A percentile compares a stretch with the other conserved stretches of the same genome.
Evolutionary conservation across 2,113 vertebrate genomes (phyloP).

Genomic region (Lonchura striata): DNA sequence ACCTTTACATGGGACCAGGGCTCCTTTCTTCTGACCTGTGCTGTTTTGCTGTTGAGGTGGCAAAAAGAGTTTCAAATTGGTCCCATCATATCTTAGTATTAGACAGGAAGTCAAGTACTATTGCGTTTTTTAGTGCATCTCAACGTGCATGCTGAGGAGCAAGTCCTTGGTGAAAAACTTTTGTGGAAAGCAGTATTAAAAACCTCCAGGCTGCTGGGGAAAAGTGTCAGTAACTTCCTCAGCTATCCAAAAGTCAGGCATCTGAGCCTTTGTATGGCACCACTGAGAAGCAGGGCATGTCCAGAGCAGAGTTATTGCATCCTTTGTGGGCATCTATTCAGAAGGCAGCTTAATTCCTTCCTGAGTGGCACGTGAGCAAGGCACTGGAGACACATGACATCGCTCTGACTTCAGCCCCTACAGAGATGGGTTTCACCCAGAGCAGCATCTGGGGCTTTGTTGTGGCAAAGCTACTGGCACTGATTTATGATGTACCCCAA

Average conservation of each 20-base stretch:
- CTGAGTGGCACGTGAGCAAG: not conserved
- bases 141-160: fast-evolving
- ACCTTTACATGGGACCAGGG: not conserved
- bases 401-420: not conserved
- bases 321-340: not conserved
- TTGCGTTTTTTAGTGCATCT: not conserved
- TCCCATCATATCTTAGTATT: not conserved
- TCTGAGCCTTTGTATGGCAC: not conserved
- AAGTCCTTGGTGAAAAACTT: not conserved
- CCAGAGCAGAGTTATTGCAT: not conserved
- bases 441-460: not conserved
- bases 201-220: not conserved
- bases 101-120: not conserved
- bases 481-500: not conserved
- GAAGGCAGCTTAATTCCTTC: not conserved
- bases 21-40: not conserved
- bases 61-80: not conserved
- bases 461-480: not conserved
- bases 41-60: not conserved
- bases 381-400: not conserved
- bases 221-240: not conserved
- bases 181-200: not conserved
- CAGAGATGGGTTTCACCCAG: not conserved
- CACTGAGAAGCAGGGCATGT: not conserved
- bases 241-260: not conserved